These are phyloP conservation scores for Eurystomus gularis DNA, from an alignment of 2,113 vertebrate genomes.

Conservation along the genomic window DNA sequence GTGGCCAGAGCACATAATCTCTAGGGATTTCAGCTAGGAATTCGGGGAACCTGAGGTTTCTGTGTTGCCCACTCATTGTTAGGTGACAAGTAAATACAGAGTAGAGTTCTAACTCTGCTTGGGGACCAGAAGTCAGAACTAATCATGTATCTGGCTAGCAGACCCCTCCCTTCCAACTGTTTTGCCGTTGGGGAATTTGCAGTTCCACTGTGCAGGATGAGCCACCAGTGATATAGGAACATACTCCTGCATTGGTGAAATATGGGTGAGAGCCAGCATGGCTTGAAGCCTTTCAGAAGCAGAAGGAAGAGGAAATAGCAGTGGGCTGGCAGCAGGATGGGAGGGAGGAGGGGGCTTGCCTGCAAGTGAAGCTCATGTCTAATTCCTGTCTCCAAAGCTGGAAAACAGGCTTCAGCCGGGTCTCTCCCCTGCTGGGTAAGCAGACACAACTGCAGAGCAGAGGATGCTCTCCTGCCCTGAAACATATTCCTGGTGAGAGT, in stretches of 20 bases:
- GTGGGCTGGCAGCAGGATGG: not conserved
- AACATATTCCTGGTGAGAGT: not conserved
- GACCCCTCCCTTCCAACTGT: not conserved
- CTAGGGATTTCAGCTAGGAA: not conserved
- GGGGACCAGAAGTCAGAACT: not conserved
- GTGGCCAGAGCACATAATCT: not conserved
- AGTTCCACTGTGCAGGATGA: not conserved
- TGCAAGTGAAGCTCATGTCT: not conserved
- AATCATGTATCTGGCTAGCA: not conserved
- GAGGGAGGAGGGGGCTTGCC: not conserved
- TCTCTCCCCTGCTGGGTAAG: not conserved
- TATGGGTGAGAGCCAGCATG: not conserved
- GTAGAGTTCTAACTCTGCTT: not conserved
- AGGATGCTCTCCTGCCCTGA: constrained; percentile 20
- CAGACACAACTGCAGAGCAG: not conserved
- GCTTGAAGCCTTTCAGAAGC: not conserved
- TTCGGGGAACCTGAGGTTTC: not conserved
- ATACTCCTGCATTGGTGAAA: not conserved
- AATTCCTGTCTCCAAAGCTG: constrained; percentile 11
- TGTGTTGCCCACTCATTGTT: not conserved
- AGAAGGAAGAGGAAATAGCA: not conserved
- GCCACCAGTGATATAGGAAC: not conserved
- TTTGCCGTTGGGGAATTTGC: not conserved
- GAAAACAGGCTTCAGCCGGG: not conserved
- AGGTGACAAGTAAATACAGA: not conserved